These are phyloP conservation scores for Parauchenoglanis punctatus DNA, from an alignment of 2,797 vertebrate genomes.

Conservation along the genomic window DNA sequence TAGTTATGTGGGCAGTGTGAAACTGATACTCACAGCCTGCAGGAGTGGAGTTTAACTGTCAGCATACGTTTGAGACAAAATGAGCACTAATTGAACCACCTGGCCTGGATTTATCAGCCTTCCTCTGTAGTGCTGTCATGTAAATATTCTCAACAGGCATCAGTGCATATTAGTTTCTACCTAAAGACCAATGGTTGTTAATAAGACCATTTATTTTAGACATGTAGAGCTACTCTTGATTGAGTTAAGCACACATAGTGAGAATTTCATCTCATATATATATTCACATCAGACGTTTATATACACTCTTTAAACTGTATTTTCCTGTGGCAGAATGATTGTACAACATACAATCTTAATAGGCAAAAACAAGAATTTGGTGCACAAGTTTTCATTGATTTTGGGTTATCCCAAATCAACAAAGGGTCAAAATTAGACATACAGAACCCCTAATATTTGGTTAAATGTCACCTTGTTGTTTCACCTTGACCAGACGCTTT, in stretches of 20 bases:
- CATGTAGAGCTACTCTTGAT: neutral
- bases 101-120: slow-evolving; percentile 9
- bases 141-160: neutral
- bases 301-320: too few relatives aligned
- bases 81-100: slow-evolving; percentile 22
- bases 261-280: neutral
- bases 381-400: too few relatives aligned
- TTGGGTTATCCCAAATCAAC: too few relatives aligned
- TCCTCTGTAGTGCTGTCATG: neutral
- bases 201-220: neutral
- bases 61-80: neutral
- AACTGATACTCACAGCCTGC: slow-evolving; percentile 22
- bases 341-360: too few relatives aligned
- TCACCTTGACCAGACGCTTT: too few relatives aligned
- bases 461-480: too few relatives aligned
- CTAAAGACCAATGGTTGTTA: neutral
- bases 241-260: neutral
- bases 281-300: neutral
- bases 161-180: neutral
- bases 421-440: too few relatives aligned
- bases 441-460: too few relatives aligned
- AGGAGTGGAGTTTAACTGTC: slow-evolving; percentile 23
- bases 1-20: slow-evolving; percentile 10
- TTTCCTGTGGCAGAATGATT: too few relatives aligned
- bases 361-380: too few relatives aligned